phyloP scores from a whole-genome alignment of 2,888 invertebrate genomes.

The Lepas anatifera region DNA sequence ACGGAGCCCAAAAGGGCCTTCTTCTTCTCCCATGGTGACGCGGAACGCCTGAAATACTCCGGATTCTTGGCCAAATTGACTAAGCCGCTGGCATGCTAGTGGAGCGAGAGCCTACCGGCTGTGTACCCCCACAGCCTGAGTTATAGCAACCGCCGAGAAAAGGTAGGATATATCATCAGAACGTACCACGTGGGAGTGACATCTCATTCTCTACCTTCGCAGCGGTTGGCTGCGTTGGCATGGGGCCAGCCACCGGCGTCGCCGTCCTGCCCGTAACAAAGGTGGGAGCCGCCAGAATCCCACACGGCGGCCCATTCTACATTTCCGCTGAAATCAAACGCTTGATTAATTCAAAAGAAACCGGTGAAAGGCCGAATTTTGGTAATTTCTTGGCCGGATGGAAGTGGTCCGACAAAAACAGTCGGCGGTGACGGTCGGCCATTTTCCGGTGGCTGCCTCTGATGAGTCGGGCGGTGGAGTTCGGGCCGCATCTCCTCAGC shows the following conservation, averaged over 20 bases:
- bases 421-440: background rate
- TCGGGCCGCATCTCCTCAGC: too few relatives aligned
- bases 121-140: background rate
- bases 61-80: conserved; percentile 3
- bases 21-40: too few relatives aligned
- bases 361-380: conserved; percentile 7
- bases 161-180: conserved; percentile 9
- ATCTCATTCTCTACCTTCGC: background rate
- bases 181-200: conserved; percentile 7
- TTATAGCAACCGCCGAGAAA: background rate
- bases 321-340: background rate
- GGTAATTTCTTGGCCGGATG: conserved; percentile 8
- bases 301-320: background rate
- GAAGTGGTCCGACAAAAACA: background rate
- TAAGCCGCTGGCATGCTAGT: background rate
- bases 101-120: background rate
- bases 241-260: background rate
- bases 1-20: too few relatives aligned
- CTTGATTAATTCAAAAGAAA: conserved; percentile 11
- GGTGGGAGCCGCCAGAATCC: background rate
- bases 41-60: background rate
- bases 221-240: background rate
- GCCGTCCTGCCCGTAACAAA: background rate
- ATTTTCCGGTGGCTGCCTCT: too few relatives aligned
- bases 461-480: too few relatives aligned